Percentiles rank a stretch among this genome's conserved stretches.
These are phyloP conservation scores for Grammomys dolichurus DNA, from an alignment of 2,113 vertebrate species.

Conservation along the genomic window DNA sequence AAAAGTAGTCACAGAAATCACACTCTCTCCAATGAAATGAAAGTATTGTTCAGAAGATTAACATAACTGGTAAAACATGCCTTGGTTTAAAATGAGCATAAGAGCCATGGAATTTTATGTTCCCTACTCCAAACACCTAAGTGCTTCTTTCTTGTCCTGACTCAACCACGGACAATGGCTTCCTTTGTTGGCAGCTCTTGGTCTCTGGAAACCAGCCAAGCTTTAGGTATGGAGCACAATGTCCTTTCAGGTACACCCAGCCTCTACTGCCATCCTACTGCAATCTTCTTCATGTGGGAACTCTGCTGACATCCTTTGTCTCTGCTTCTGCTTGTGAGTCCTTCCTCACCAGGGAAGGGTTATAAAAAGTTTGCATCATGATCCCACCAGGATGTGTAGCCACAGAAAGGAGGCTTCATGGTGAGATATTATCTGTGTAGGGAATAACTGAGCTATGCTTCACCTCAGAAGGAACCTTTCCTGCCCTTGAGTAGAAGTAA, in stretches of 20 bases:
- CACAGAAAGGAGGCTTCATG: background rate
- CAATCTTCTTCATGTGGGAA: background rate
- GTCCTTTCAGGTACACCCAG: background rate
- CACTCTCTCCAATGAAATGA: background rate
- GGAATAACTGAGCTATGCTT: background rate
- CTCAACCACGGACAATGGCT: fast-evolving
- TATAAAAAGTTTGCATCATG: background rate
- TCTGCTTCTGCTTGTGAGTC: background rate
- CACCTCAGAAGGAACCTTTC: background rate
- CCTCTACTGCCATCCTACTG: too few species aligned
- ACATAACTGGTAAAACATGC: background rate
- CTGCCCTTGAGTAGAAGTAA: background rate
- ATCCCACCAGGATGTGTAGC: too few species aligned
- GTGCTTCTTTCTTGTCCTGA: background rate
- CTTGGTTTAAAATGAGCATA: background rate
- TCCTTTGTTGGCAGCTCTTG: background rate
- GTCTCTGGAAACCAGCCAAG: background rate
- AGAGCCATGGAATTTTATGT: background rate
- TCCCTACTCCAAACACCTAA: background rate
- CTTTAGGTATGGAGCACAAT: background rate
- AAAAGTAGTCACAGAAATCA: background rate
- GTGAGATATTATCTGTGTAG: background rate
- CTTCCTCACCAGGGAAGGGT: background rate
- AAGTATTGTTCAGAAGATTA: background rate
- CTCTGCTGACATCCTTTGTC: too few species aligned